Conservation (phyloP, 2,797 vertebrate species). For the Anguilla marmorata region DNA sequence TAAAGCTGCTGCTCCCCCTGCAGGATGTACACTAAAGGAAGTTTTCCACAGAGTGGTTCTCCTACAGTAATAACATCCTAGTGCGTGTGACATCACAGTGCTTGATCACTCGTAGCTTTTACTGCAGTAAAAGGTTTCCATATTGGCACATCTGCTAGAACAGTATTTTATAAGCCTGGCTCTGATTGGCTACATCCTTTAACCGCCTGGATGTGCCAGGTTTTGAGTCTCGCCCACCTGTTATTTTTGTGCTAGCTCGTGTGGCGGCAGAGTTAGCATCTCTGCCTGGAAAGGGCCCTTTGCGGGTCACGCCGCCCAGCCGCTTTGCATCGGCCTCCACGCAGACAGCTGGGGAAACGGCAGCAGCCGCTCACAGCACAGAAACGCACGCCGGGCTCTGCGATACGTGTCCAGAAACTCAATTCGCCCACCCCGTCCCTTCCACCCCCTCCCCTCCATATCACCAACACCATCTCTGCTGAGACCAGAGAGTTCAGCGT, state of each 20-base stretch:
- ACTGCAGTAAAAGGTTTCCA: no score
- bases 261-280: background rate
- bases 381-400: background rate
- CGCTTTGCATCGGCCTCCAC: background rate
- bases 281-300: background rate
- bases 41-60: background rate
- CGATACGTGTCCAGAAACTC: background rate
- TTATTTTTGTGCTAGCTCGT: background rate
- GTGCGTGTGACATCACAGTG: no score
- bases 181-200: background rate
- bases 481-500: background rate
- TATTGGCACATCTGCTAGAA: no score
- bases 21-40: background rate
- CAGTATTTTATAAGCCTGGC: background rate
- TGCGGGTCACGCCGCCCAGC: background rate
- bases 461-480: background rate
- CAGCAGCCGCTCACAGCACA: background rate
- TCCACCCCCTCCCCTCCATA: background rate
- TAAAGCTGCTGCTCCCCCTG: constrained; percentile 57
- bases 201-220: background rate
- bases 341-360: background rate
- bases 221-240: background rate
- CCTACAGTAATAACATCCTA: background rate
- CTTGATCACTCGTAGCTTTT: no score
- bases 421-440: background rate